Percentiles rank a stretch among this genome's conserved stretches.
Conservation (phyloP, 2,113 vertebrate genomes). For the Reinhardtius hippoglossoides region DNA sequence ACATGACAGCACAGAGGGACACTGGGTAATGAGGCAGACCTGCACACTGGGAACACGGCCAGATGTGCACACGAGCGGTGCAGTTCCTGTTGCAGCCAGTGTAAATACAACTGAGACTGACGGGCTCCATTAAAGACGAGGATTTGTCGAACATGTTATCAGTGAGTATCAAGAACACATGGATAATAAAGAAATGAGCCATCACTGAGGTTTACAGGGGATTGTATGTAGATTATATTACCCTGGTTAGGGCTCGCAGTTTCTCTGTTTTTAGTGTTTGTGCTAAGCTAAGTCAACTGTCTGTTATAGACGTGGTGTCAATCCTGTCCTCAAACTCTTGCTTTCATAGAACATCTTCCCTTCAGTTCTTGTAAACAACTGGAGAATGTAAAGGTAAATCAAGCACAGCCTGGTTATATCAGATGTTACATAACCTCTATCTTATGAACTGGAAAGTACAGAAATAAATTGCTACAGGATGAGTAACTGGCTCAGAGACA, state of each 20-base stretch:
- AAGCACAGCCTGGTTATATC: no score
- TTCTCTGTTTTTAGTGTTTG: background rate
- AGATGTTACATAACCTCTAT: no score
- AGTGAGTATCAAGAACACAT: background rate
- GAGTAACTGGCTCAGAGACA: no score
- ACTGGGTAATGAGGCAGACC: constrained; percentile 77
- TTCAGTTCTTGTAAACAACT: background rate
- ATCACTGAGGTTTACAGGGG: no score
- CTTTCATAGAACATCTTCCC: background rate
- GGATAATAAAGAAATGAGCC: background rate
- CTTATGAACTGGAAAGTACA: no score
- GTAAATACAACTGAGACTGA: constrained; percentile 32
- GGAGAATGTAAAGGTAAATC: background rate
- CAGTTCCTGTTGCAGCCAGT: constrained; percentile 28
- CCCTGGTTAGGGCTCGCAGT: background rate
- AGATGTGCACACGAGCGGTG: constrained; percentile 63
- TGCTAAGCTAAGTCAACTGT: background rate
- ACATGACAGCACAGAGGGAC: constrained; percentile 77
- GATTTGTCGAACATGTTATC: constrained; percentile 6
- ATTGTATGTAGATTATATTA: background rate
- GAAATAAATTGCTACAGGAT: no score
- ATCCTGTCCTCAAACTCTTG: background rate
- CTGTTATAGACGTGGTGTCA: background rate
- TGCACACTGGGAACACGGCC: constrained; percentile 62
- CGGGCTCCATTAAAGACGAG: constrained; percentile 14